These are phyloP conservation scores for Graptemys geographica DNA, from an alignment of 2,797 vertebrate genomes.

Conservation along the genomic window DNA sequence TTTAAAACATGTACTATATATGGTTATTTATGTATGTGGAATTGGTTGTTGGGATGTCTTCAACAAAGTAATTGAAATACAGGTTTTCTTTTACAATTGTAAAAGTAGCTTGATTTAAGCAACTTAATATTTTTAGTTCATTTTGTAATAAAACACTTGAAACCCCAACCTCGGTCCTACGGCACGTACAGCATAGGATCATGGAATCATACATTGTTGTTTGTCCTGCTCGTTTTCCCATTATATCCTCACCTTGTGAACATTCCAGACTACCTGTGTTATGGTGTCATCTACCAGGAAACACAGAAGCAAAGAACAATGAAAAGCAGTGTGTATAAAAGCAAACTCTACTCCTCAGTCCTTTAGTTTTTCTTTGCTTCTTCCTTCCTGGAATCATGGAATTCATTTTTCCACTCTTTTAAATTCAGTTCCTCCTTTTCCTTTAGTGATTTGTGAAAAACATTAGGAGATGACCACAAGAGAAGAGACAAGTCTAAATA, in stretches of 20 bases:
- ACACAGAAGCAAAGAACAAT: not conserved
- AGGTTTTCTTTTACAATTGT: not conserved
- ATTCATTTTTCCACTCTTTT: not conserved
- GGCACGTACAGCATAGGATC: not conserved
- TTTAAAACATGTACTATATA: not conserved
- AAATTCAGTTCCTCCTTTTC: not conserved
- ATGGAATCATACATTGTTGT: not conserved
- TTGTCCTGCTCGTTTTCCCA: not conserved
- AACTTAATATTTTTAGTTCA: not conserved
- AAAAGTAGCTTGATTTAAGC: not conserved
- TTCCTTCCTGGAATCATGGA: not conserved
- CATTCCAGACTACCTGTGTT: constrained; percentile 5
- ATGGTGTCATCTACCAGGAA: not conserved
- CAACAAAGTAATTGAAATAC: not conserved
- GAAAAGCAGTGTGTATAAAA: not conserved
- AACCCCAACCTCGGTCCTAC: not conserved
- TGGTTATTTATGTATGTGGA: not conserved
- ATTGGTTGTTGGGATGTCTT: constrained; percentile 22
- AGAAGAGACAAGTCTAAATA: not conserved
- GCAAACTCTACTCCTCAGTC: not conserved
- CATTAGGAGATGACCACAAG: not conserved
- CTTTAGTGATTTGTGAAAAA: not conserved
- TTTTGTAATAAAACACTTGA: not conserved
- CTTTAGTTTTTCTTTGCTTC: not conserved
- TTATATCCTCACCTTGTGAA: not conserved